Evolutionary conservation across 2,113 vertebrate genomes (phyloP).

Genomic region (Paratilapia polleni): DNA sequence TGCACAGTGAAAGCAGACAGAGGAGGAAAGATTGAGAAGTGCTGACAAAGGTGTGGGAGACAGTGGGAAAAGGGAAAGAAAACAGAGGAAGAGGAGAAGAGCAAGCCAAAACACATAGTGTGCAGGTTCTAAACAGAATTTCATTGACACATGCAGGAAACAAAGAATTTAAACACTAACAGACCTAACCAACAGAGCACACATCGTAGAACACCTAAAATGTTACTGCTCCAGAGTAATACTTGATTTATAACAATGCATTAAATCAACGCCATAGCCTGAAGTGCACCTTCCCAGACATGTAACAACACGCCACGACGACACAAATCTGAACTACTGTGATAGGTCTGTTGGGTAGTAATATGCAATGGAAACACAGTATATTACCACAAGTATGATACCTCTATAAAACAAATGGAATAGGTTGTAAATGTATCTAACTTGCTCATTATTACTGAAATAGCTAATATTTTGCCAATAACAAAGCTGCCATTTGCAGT

Average conservation of each 20-base stretch:
- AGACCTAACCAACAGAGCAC: constrained; percentile 48
- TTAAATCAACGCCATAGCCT: background rate
- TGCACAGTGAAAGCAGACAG: background rate
- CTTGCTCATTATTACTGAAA: background rate
- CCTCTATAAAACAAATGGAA: background rate
- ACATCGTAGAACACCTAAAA: constrained; percentile 6
- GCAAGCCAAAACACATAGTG: constrained; percentile 8
- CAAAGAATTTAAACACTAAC: constrained; percentile 40
- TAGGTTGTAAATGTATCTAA: background rate
- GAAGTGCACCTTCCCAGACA: background rate
- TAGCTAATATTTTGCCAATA: background rate
- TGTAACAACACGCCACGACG: fast-evolving
- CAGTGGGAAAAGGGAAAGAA: constrained; percentile 12
- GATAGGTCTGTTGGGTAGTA: background rate
- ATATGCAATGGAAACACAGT: background rate
- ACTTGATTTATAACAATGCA: background rate
- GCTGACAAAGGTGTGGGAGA: constrained; percentile 42
- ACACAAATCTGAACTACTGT: background rate
- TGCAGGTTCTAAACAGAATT: constrained; percentile 46
- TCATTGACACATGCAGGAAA: constrained; percentile 45
- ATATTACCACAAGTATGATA: background rate
- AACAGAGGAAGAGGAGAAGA: constrained; percentile 18
- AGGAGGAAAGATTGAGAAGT: constrained; percentile 9
- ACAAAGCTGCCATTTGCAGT: too few species aligned
- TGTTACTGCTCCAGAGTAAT: background rate